phyloP scores from a whole-genome alignment of 2,797 vertebrate species.

The Pyrocephalus nanus region DNA sequence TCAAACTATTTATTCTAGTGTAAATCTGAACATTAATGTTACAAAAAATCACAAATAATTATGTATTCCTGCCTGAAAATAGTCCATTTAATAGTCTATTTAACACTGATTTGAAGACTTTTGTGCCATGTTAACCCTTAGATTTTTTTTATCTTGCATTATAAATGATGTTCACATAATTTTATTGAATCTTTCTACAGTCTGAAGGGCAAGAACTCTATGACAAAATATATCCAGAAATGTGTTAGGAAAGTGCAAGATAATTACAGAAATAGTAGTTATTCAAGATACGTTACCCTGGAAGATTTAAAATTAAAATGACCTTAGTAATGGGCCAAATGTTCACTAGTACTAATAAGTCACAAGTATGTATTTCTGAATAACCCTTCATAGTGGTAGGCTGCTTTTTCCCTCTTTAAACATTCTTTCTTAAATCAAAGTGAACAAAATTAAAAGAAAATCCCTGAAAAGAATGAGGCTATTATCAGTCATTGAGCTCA shows the following conservation, averaged over 20 bases:
- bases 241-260: conserved; percentile 23
- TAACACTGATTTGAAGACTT: neutral
- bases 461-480: conserved; percentile 65
- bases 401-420: neutral
- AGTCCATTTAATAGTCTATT: neutral
- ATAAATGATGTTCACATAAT: neutral
- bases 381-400: neutral
- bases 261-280: conserved; percentile 51
- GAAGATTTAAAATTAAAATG: conserved; percentile 57
- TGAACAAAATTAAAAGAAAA: conserved; percentile 56
- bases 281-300: conserved; percentile 7
- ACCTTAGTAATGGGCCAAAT: conserved; percentile 27
- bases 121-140: neutral
- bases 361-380: neutral
- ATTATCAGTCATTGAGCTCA: conserved; percentile 74
- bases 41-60: neutral
- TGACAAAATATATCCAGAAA: conserved; percentile 27
- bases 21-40: neutral
- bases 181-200: neutral
- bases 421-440: conserved; percentile 35
- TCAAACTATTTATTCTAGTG: neutral
- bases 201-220: neutral
- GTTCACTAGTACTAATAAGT: neutral
- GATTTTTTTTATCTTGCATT: neutral
- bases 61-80: neutral